These are phyloP conservation scores for Lasiurus borealis DNA, from an alignment of 2,113 vertebrate species.

Conservation along the genomic window DNA sequence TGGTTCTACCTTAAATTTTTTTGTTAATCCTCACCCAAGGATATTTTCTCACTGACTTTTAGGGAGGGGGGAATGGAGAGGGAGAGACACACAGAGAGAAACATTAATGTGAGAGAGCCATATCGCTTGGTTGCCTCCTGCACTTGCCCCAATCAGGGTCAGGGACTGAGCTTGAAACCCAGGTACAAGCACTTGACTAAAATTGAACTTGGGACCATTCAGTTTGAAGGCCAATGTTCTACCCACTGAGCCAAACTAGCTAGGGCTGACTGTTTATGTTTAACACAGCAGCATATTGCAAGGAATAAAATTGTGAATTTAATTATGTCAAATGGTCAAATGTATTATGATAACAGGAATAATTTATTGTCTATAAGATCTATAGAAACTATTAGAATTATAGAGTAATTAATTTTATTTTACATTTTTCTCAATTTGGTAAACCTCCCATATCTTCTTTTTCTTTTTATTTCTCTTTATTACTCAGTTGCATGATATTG, in stretches of 20 bases:
- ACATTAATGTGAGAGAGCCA: no score
- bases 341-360: not conserved
- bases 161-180: no score
- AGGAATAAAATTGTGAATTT: conserved; percentile 47
- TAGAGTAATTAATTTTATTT: not conserved
- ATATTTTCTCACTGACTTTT: no score
- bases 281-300: not conserved
- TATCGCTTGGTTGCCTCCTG: no score
- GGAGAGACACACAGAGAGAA: no score
- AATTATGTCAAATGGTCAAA: not conserved
- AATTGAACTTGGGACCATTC: no score
- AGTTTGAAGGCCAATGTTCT: no score
- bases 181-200: no score
- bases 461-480: not conserved
- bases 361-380: not conserved
- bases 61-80: no score
- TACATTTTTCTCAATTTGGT: not conserved
- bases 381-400: not conserved
- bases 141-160: no score
- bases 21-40: no score
- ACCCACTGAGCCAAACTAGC: no score
- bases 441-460: not conserved
- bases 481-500: not conserved
- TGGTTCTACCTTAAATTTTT: not conserved
- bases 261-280: not conserved